Evolutionary conservation across 2,888 invertebrate species (phyloP).

Genomic region (Morpho deidamia): DNA sequence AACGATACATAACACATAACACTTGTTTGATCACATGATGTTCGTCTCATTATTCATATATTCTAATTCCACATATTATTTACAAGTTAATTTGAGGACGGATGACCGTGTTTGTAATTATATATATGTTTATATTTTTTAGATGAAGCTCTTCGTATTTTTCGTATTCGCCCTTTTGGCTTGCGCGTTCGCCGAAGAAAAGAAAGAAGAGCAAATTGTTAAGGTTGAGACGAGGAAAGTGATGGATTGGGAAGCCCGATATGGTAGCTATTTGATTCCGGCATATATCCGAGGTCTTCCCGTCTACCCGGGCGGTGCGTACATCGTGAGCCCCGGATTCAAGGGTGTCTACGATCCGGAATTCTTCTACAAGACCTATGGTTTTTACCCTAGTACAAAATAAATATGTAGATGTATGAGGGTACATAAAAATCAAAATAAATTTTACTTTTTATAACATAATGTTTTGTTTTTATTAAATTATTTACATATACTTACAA

Average conservation of each 20-base stretch:
- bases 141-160: conserved; percentile 2
- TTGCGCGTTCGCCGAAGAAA: not conserved
- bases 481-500: no score
- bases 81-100: no score
- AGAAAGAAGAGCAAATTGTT: not conserved
- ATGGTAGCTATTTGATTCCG: not conserved
- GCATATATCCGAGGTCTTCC: not conserved
- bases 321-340: not conserved
- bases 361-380: not conserved
- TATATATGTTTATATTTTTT: not conserved
- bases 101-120: not conserved
- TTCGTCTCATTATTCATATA: no score
- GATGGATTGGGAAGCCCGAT: not conserved
- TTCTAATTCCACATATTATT: no score
- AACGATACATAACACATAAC: no score
- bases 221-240: not conserved
- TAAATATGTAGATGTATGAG: not conserved
- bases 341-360: not conserved
- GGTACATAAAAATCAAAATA: not conserved
- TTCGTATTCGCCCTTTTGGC: not conserved
- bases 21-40: no score
- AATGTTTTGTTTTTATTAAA: not conserved
- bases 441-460: not conserved
- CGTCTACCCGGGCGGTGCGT: no score
- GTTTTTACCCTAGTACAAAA: not conserved